Percentiles rank a stretch among this genome's conserved stretches.
Evolutionary conservation across 2,113 vertebrate species (phyloP).

Genomic region (Gallinago undulata): DNA sequence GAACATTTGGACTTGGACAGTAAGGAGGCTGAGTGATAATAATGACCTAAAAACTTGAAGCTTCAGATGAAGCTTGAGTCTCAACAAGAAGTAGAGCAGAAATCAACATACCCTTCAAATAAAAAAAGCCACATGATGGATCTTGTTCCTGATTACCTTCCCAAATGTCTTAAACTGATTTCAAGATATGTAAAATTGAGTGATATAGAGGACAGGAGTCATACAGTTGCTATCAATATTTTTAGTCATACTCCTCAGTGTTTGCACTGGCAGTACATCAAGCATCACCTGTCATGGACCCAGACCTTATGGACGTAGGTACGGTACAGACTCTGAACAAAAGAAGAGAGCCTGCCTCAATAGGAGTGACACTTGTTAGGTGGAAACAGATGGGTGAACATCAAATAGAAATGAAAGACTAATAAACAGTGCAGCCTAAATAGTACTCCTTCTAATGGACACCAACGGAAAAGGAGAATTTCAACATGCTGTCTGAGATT

Average conservation of each 20-base stretch:
- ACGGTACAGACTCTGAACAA: background rate
- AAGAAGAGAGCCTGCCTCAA: background rate
- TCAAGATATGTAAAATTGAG: background rate
- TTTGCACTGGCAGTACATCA: background rate
- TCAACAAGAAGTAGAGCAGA: background rate
- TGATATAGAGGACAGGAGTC: background rate
- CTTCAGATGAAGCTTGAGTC: background rate
- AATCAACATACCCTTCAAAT: background rate
- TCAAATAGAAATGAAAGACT: background rate
- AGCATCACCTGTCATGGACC: background rate
- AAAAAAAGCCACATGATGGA: background rate
- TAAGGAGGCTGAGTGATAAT: background rate
- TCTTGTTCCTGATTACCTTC: background rate
- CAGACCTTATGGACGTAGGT: background rate
- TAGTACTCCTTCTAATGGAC: background rate
- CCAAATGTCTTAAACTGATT: background rate
- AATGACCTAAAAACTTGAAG: background rate
- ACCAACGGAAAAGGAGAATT: background rate
- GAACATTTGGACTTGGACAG: background rate
- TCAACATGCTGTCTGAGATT: background rate
- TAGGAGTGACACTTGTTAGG: background rate
- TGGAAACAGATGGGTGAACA: background rate
- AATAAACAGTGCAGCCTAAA: background rate
- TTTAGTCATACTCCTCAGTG: background rate
- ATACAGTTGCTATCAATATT: background rate